Evolutionary conservation across 2,113 vertebrate species (phyloP), one percentile per base, ranked within the genome.

Genomic region (Gnathonemus echidnorhynchus): DNA sequence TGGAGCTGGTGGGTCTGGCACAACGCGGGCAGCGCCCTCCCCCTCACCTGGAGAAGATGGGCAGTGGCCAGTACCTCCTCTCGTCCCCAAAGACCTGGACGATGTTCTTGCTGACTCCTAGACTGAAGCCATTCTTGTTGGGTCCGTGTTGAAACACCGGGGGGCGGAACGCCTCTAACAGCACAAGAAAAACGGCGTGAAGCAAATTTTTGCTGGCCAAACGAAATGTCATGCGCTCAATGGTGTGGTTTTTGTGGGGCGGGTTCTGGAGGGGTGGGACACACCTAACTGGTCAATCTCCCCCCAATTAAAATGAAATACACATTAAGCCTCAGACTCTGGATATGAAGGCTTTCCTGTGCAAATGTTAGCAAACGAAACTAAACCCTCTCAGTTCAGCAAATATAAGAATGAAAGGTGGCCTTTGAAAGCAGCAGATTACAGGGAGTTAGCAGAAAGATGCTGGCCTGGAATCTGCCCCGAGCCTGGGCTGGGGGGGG

Each of bases 111-210:
- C 94, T 95, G 93, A 95, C 97, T 91, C 98, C 98, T 91, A 99
- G 95, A 92, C 97, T 98, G 95, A 99, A 99, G 53, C 98, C 98
- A 85, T 98, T 98, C 95, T 97, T 98, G 94, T 99, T 98, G 31
- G 97, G 96, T 89, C 98, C 98, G 0, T 97, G 97, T 92, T 97
- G 96, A 93, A 99, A 99, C 6, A 96, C 97, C 0, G 98, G 97
- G 21, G 98, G 97, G 90, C 98, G 96, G 93, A 99, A 99, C 19
- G 98, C 98, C 96, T 99, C 98, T 99, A 95, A 62, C 42, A 90
- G 46, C 5, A 42, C 13, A 31, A 31, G 62, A 13, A 66, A 66
- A 66, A 70, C 27, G 13, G 62, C 24, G 9, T 11, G 62, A 70
- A 0, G n/a, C 62, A 13, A 31, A 58, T 31, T 31, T 70, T 27